Conservation (phyloP, 2,113 vertebrate species). For the Crypturellus undulatus region DNA sequence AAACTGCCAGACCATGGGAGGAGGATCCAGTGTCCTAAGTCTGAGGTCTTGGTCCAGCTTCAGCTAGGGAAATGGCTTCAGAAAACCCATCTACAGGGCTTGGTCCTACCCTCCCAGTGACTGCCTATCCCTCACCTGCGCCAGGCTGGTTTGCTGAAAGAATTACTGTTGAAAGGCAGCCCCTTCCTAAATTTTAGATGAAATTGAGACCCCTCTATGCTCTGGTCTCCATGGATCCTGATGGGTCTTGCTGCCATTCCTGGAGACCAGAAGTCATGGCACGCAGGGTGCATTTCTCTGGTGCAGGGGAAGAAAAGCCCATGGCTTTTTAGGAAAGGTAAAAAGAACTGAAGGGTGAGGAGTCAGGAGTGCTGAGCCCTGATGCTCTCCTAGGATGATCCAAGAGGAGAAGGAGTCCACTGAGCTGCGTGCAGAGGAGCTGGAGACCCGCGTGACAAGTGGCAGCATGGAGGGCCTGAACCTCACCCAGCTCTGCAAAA, state of each 20-base stretch:
- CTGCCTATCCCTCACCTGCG: background rate
- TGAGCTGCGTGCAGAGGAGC: constrained; percentile 90
- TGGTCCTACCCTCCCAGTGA: background rate
- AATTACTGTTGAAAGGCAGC: background rate
- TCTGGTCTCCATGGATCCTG: background rate
- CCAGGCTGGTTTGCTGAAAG: background rate
- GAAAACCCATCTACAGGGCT: background rate
- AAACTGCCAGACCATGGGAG: rapidly evolving
- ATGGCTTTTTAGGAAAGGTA: no score
- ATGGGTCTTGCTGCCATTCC: background rate
- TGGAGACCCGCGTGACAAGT: constrained; percentile 91
- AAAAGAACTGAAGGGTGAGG: background rate
- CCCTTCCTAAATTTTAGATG: background rate
- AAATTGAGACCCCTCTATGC: background rate
- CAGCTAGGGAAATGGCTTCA: background rate
- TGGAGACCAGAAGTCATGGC: rapidly evolving
- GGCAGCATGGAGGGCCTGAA: constrained; percentile 96
- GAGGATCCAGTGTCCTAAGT: background rate
- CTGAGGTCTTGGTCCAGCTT: background rate
- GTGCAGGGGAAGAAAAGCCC: background rate
- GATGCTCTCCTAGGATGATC: constrained; percentile 86
- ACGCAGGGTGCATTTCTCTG: background rate
- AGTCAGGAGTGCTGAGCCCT: background rate
- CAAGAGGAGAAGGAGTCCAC: constrained; percentile 96
- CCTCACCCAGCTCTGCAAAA: constrained; percentile 87